Base-by-base conservation (phyloP, 37 sponge, comb jelly and placozoan genomes). In the Halichondria panicea region DNA sequence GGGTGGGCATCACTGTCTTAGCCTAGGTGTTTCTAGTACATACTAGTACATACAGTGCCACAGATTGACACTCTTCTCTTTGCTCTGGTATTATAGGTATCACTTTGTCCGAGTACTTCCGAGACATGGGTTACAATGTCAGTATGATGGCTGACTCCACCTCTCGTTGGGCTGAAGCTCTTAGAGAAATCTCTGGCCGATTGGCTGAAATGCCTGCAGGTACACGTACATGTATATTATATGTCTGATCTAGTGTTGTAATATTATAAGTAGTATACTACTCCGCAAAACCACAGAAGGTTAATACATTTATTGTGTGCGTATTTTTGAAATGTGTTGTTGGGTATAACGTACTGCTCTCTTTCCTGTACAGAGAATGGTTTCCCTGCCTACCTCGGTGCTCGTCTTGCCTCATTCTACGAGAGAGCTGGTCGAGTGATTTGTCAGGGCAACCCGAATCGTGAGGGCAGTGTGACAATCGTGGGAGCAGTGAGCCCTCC, bases 111-210 rank as follows among this genome's bases (percentile, higher is more conserved):
- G 99, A 98, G 70, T 98, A 98, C 84, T 98, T 98, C 84, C 75
- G 99, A 34, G 99, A 98, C 84, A 98, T 98, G 99, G 99, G 99
- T 43, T 86, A 87, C 83, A 95, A 98, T 81, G 99, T 98, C 35
- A 86, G 88, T 33, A 98, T 98, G 99, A 98, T 98, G 99, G 99
- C 99, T 8, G 99, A 98, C 89, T 95, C 96, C 53, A 98, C 99
- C 39, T 95, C 96, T 7, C 75, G 91, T 33, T 98, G 99, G 99
- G 99, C 99, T 1, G 99, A 98, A 79, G 99, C 99, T 43, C 84
- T 98, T 21, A 63, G 99, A 50, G 99, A 98, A 71, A 98, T 98
- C 80, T 98, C 99, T 24, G 99, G 99, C 18, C 93, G 99, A 63
- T 77, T 98, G 36, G 99, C 99, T 43, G 99, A 98, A 71, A 98